phyloP scores from a whole-genome alignment of 1,140 invertebrate species.

The Scaptomyza hsui region DNA sequence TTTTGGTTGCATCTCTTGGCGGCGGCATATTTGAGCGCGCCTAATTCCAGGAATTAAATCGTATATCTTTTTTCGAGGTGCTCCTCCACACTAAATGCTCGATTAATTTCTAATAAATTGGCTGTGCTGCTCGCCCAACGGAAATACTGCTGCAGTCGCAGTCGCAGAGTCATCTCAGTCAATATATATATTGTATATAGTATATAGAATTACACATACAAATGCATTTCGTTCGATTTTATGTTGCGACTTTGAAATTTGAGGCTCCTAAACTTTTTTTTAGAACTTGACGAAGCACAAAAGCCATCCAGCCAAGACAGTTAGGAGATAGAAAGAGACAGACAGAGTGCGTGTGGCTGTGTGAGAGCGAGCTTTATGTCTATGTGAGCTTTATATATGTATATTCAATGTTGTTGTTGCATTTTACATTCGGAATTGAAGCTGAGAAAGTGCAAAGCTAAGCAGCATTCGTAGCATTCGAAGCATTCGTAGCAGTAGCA shows the following conservation, averaged over 20 bases:
- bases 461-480: too few species aligned
- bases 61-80: slow-evolving; percentile 66
- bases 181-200: slow-evolving; percentile 1
- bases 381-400: slow-evolving; percentile 16
- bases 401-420: slow-evolving; percentile 32
- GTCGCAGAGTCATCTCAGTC: slow-evolving; percentile 4
- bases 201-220: slow-evolving; percentile 48
- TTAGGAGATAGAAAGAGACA: neutral
- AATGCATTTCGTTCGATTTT: slow-evolving; percentile 36
- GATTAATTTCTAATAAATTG: slow-evolving; percentile 83
- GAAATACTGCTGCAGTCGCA: slow-evolving; percentile 65
- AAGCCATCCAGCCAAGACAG: too few species aligned
- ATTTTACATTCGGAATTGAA: slow-evolving; percentile 23
- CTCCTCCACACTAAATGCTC: slow-evolving; percentile 66
- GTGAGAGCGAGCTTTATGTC: slow-evolving; percentile 15
- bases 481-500: slow-evolving; percentile 34
- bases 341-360: neutral
- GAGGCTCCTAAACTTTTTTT: slow-evolving; percentile 40
- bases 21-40: slow-evolving; percentile 70
- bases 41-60: slow-evolving; percentile 77
- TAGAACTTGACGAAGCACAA: slow-evolving; percentile 17
- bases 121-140: slow-evolving; percentile 38
- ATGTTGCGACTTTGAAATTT: slow-evolving; percentile 48
- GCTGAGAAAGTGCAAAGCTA: slow-evolving; percentile 41
- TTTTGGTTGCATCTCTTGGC: slow-evolving; percentile 31